A percentile compares a stretch with the other conserved stretches of the same genome.
Evolutionary conservation across 2,888 invertebrate species (phyloP).

Genomic region (Steromphala cineraria): DNA sequence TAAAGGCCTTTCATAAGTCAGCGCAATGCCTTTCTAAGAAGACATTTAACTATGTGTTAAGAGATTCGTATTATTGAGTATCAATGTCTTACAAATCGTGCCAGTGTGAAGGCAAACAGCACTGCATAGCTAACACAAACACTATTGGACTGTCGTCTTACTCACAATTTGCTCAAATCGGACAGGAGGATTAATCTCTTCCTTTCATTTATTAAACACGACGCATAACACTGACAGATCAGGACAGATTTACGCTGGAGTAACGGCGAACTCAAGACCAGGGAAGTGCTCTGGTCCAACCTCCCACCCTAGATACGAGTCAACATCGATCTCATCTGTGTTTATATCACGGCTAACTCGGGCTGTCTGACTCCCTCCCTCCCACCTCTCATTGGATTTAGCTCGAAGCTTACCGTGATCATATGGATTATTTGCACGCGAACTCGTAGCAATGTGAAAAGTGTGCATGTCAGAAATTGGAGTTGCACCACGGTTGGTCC

Average conservation of each 20-base stretch:
- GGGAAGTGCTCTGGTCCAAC: neutral
- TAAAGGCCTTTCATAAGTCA: neutral
- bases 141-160: neutral
- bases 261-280: too few relatives aligned
- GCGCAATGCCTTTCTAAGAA: neutral
- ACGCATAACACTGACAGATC: neutral
- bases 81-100: neutral
- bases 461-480: neutral
- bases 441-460: neutral
- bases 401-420: neutral
- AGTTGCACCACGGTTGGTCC: neutral
- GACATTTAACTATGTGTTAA: neutral
- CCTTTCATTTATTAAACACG: neutral
- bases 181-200: neutral
- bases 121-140: neutral
- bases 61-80: neutral
- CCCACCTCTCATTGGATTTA: neutral
- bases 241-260: too few relatives aligned
- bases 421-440: neutral
- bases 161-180: neutral
- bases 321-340: conserved; percentile 8
- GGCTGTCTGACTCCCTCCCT: neutral
- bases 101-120: neutral
- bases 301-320: neutral
- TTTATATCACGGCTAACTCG: neutral